Evolutionary conservation across 2,797 vertebrate genomes (phyloP), one percentile per base, ranked within the genome.

Genomic region (Eutrigla gurnardus): DNA sequence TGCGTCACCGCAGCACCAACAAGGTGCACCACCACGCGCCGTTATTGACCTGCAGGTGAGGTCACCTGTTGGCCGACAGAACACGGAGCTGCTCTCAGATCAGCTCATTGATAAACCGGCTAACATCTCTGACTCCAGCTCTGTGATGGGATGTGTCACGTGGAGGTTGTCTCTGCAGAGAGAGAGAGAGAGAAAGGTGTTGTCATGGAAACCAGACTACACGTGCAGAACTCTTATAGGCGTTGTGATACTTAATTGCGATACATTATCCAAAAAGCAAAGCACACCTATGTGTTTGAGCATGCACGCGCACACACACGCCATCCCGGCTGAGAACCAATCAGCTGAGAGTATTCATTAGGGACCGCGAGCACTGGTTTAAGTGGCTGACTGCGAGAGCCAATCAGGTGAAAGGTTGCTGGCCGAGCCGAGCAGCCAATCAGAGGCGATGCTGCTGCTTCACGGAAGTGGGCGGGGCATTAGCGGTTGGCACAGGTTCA

Each of bases 141-240:
- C 67, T 25, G 64, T 57, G 45, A 75, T 25, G 62, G 60, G 72
- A 65, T 45, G 83, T 71, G 87, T 91, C 89, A 89, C 86, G 86
- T 92, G 86, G 91, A 89, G 82, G 42, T 36, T 80, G 85, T 79
- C 85, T 72, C 86, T 85, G 47, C 75, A 69, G 65, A 2, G 14
- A 14, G 14, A 14, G 43, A 4, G 12, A 5, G 12, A 5, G 12
- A 4, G 2, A 10, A 9, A 43, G 57, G 52, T 52, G 87, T 93
- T 88, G 90, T 88, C 88, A 93, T 91, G 86, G 91, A 81, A 88
- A 93, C 92, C 81, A 49, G 61, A 60, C 73, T 53, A 80, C 88
- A 84, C 83, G 78, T 77, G 77, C 64, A 45, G 4, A 59, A 61
- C 57, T 62, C 74, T 32, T 37, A 37, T 25, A 35, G 32, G 25